A percentile compares a stretch with the other conserved stretches of the same genome.
Evolutionary conservation across 1,140 invertebrate genomes (phyloP).

Genomic region (Batillaria attramentaria): DNA sequence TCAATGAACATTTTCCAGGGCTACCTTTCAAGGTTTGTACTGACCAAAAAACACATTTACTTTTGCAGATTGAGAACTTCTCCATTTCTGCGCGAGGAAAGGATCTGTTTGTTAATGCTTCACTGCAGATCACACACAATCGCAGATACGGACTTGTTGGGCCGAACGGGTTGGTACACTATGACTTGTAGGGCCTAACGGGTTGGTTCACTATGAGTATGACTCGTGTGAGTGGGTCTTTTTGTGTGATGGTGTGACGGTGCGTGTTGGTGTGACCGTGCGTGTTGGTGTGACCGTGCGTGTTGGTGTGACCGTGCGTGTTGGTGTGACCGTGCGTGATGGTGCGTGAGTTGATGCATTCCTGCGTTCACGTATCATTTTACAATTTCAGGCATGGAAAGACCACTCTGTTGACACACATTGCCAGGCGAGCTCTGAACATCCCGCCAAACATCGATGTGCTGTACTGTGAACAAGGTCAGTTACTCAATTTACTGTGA

Average conservation of each 20-base stretch:
- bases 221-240: background rate
- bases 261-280: too few species aligned
- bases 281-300: constrained; percentile 98
- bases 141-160: constrained; percentile 98
- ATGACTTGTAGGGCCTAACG: background rate
- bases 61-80: constrained; percentile 88
- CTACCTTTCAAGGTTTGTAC: background rate
- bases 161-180: constrained; percentile 92
- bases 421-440: constrained; percentile 88
- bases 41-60: too few species aligned
- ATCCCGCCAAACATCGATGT: constrained; percentile 98
- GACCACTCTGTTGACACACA: constrained; percentile 96
- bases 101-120: constrained; percentile 97
- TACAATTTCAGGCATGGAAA: constrained; percentile 93
- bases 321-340: background rate
- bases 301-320: constrained; percentile 75
- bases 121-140: constrained; percentile 92
- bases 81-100: constrained; percentile 98
- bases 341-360: background rate
- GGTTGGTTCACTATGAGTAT: constrained; percentile 29
- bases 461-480: constrained; percentile 94
- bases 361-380: background rate
- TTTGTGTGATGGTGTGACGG: background rate
- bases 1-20: background rate
- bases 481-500: too few species aligned